phyloP scores from a whole-genome alignment of 2,113 vertebrate genomes.

The Pedetes capensis region DNA sequence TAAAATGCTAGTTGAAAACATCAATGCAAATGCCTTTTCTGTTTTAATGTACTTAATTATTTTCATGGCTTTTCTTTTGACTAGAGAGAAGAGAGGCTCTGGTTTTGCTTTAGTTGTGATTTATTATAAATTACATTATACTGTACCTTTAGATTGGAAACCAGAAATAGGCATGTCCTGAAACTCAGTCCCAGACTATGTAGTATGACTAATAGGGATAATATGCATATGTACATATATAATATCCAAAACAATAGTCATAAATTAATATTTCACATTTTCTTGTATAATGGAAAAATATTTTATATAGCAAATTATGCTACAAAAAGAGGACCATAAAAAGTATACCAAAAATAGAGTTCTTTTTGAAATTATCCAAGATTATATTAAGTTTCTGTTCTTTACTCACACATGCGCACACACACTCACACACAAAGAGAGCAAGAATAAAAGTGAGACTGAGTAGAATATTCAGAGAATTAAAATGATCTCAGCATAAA shows the following conservation, averaged over 20 bases:
- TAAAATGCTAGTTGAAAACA: slow-evolving; percentile 21
- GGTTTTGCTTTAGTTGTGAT: slow-evolving; percentile 28
- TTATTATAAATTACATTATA: slow-evolving; percentile 2
- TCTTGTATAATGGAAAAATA: neutral
- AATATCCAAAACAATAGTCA: neutral
- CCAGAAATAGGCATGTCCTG: neutral
- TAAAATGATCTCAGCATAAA: neutral
- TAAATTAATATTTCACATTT: neutral
- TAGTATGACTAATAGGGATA: neutral
- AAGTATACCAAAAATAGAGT: neutral
- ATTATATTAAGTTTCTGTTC: neutral
- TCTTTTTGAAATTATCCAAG: neutral
- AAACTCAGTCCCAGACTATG: neutral
- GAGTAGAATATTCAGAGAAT: neutral
- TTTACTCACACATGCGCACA: neutral
- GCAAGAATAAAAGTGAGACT: neutral
- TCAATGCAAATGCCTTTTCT: neutral
- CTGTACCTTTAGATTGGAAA: neutral
- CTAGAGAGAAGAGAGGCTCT: neutral
- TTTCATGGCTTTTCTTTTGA: slow-evolving; percentile 40
- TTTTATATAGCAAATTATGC: neutral
- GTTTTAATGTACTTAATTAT: neutral
- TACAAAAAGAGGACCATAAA: neutral
- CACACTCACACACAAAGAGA: neutral
- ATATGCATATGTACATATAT: neutral